phyloP scores from a whole-genome alignment of 2,113 vertebrate species.

The Hypocryptadius cinnamomeus region DNA sequence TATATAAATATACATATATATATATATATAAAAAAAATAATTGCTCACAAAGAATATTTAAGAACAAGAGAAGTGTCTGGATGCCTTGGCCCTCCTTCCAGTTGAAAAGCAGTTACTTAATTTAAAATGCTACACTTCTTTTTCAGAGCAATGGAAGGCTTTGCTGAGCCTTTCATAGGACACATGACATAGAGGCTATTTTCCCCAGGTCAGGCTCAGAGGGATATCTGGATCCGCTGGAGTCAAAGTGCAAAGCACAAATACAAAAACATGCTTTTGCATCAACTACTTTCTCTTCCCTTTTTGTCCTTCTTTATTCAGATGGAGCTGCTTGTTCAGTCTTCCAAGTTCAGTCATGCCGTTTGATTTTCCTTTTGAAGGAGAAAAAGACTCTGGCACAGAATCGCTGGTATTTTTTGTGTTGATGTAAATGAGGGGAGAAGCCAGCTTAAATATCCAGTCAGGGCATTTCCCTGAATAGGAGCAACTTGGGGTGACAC shows the following conservation, averaged over 20 bases:
- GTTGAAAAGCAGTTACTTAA: background rate
- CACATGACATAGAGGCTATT: background rate
- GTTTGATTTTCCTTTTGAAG: conserved; percentile 1
- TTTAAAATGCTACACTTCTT: background rate
- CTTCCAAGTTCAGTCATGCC: background rate
- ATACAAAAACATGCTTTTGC: background rate
- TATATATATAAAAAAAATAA: background rate
- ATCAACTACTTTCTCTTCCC: background rate
- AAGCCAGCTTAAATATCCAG: background rate
- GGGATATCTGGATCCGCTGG: background rate
- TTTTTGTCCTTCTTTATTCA: background rate
- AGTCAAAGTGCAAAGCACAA: background rate
- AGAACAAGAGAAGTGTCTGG: background rate
- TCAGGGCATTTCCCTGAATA: background rate
- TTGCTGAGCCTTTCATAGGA: background rate
- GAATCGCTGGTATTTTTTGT: background rate
- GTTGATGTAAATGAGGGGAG: background rate
- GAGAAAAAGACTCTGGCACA: background rate
- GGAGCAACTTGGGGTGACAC: background rate
- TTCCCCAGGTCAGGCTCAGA: background rate
- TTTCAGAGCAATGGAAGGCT: background rate
- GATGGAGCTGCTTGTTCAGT: background rate
- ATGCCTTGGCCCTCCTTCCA: background rate
- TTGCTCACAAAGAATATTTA: background rate
- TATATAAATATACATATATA: no score